Evolutionary conservation across 37 sponge, comb jelly and placozoan species (phyloP).

Genomic region (Agelas oroides): DNA sequence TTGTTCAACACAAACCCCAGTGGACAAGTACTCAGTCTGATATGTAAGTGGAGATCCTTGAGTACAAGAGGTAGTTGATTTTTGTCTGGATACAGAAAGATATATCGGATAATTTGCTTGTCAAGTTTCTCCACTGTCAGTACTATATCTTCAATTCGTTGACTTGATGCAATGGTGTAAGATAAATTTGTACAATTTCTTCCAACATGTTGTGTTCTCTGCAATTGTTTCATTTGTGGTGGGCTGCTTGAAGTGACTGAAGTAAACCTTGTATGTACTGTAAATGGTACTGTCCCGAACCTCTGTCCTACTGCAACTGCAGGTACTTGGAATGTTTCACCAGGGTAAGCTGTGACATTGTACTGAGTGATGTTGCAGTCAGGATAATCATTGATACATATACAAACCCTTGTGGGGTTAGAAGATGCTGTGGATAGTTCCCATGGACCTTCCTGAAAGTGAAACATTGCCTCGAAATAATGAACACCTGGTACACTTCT

Average conservation of each 20-base stretch:
- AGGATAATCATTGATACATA: background rate
- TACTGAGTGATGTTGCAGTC: background rate
- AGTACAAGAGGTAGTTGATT: background rate
- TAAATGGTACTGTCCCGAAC: background rate
- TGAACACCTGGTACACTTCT: too few relatives aligned
- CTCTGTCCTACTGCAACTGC: constrained; percentile 4
- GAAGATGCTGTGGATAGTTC: background rate
- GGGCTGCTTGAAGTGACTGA: background rate
- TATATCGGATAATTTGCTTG: too few relatives aligned
- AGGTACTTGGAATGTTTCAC: too few relatives aligned
- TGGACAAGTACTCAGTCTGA: constrained; percentile 1
- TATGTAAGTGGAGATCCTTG: background rate
- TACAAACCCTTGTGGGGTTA: background rate
- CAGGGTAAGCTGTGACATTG: too few relatives aligned
- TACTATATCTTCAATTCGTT: background rate
- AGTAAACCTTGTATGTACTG: background rate
- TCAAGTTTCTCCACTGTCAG: background rate
- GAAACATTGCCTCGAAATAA: background rate
- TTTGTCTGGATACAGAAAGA: background rate
- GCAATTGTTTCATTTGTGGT: background rate
- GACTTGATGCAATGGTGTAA: background rate
- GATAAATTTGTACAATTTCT: background rate
- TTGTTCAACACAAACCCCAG: constrained; percentile 11
- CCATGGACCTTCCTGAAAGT: background rate
- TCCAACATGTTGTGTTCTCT: background rate